Evolutionary conservation across 2,113 vertebrate genomes (phyloP), one percentile per base, ranked within the genome.

Genomic region (Vidua chalybeata): DNA sequence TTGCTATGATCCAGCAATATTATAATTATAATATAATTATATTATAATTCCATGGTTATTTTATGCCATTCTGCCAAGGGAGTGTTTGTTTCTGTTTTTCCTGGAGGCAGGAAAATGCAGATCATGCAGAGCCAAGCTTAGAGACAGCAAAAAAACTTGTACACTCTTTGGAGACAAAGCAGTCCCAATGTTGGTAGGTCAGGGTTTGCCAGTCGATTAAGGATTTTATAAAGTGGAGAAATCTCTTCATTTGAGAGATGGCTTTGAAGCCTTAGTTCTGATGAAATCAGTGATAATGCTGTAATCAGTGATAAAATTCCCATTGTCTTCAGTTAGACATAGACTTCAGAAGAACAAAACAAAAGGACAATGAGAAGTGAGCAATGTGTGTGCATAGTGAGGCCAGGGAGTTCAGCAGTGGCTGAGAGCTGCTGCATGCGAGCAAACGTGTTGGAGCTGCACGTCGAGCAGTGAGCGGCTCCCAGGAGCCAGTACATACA

Each of bases 81-180:
- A 37, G 61, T 33, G 16, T 69, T 56, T 67, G 41, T 79, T 90
- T 87, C 37, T 71, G 13, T 63, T 90, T 92, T 84, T 81, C 59
- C 20, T 88, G 68, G 33, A 41, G 46, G 16, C 68, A 71, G 64
- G 15, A 54, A 61, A 69, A 39, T 78, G 63, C 46, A 87, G 55
- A 15, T 84, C 19, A 24, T 55, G 21, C 37, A 86, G 28, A 92
- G 67, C 73, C 37, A 77, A 46, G 15, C 46, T 75, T 74, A 46
- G 48, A 95, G 41, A 48, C 13, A 83, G 59, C 39, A 89, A 67
- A 78, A 73, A 69, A 74, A 7, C 33, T 59, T 82, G 10, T 20
- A 48, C 35, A 10, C 20, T 77, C 18, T 69, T 62, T 59, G 43
- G 52, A 63, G 33, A 23, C 6, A 3, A 33, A n/a, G 37, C 45